Percentiles rank a stretch among this genome's conserved stretches.
These are phyloP conservation scores for Synanthedon andrenaeformis DNA, from an alignment of 2,888 invertebrate genomes.

Conservation along the genomic window DNA sequence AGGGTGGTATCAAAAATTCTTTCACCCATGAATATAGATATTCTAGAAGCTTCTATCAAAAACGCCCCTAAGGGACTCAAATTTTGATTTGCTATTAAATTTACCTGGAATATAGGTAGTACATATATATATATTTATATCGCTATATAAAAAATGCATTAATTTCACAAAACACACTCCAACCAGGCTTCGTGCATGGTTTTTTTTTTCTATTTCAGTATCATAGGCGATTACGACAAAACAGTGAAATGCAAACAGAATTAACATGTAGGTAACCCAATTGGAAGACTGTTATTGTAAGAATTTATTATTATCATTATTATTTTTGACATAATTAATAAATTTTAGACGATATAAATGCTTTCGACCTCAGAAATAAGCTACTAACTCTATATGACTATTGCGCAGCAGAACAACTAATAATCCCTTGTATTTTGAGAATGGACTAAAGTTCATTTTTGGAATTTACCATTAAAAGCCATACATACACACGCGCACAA, in stretches of 20 bases:
- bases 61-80: no score
- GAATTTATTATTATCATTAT: constrained; percentile 9
- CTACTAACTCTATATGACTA: constrained; percentile 23
- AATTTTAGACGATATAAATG: not conserved
- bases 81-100: no score
- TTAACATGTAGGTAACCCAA: constrained; percentile 31
- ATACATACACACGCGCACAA: constrained; percentile 55
- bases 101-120: no score
- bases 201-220: no score
- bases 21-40: no score
- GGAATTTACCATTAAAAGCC: constrained; percentile 52
- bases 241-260: constrained; percentile 20
- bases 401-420: constrained; percentile 35
- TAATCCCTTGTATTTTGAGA: constrained; percentile 54
- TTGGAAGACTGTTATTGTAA: constrained; percentile 54
- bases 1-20: no score
- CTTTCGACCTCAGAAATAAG: not conserved
- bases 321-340: not conserved
- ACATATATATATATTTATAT: not conserved
- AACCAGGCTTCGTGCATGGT: no score
- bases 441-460: constrained; percentile 46
- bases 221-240: not conserved
- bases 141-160: not conserved
- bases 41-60: no score
- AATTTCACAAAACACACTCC: not conserved